Evolutionary conservation across 2,888 invertebrate species (phyloP).

Genomic region (Marronus borbonicus): DNA sequence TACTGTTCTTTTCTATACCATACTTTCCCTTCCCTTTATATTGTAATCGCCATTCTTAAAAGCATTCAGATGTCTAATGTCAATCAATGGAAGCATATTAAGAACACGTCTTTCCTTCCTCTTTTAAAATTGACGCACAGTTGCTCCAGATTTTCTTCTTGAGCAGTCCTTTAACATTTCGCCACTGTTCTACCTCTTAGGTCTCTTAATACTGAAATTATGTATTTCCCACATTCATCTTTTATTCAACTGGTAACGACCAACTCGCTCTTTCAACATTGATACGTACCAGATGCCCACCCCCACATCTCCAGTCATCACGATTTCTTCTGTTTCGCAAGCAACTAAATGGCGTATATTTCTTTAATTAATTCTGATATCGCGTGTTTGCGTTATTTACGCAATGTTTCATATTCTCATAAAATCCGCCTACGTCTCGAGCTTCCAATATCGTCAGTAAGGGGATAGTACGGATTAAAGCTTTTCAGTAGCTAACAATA

Average conservation of each 20-base stretch:
- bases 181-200: too few relatives aligned
- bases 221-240: not conserved
- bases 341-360: conserved; percentile 16
- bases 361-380: conserved; percentile 37
- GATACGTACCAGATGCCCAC: not conserved
- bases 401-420: conserved; percentile 23
- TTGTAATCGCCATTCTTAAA: too few relatives aligned
- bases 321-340: not conserved
- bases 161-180: too few relatives aligned
- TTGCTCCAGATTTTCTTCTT: too few relatives aligned
- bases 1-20: too few relatives aligned
- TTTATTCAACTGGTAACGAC: conserved; percentile 10
- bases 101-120: too few relatives aligned
- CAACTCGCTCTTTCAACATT: conserved; percentile 1
- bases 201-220: too few relatives aligned
- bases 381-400: conserved; percentile 28
- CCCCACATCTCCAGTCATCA: not conserved
- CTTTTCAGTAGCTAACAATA: not conserved
- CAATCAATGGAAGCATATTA: too few relatives aligned
- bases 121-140: too few relatives aligned
- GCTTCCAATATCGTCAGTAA: not conserved
- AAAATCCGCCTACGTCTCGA: not conserved
- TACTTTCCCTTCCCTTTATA: too few relatives aligned
- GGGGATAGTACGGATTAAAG: not conserved
- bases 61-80: too few relatives aligned